Evolutionary conservation across 2,797 vertebrate genomes (phyloP).

Genomic region (Sibirionetta formosa): DNA sequence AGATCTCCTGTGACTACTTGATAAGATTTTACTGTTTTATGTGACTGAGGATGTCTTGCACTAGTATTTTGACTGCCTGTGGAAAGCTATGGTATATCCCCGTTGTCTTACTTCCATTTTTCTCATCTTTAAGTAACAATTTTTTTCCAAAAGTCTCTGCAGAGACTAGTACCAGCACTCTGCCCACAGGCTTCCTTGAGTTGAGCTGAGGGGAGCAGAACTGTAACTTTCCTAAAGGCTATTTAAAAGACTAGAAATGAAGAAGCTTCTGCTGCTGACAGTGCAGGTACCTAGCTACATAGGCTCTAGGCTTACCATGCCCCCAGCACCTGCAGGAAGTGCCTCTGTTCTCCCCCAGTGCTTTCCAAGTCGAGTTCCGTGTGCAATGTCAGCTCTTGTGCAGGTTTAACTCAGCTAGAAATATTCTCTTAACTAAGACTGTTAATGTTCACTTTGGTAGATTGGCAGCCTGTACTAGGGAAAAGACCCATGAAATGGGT

Average conservation of each 20-base stretch:
- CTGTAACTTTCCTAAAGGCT: neutral
- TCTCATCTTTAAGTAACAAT: neutral
- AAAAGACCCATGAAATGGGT: neutral
- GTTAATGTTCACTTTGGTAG: neutral
- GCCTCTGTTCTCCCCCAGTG: accelerated
- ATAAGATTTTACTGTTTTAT: neutral
- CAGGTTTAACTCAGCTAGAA: neutral
- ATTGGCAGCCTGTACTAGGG: neutral
- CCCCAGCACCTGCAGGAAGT: neutral
- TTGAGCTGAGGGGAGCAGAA: neutral
- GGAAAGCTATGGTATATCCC: neutral
- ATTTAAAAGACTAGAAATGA: neutral
- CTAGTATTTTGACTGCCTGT: neutral
- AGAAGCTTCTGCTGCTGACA: neutral
- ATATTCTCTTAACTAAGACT: neutral
- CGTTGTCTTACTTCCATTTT: neutral
- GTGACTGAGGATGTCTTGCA: neutral
- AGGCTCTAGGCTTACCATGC: neutral
- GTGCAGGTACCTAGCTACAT: neutral
- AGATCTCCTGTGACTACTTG: neutral
- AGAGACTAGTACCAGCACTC: neutral
- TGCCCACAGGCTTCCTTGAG: neutral
- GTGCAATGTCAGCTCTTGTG: neutral
- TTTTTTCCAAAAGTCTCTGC: neutral
- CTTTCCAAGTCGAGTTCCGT: neutral